Evolutionary conservation across 1,140 invertebrate species (phyloP), one percentile per base, ranked within the genome.

Genomic region (Dermatophagoides farinae): DNA sequence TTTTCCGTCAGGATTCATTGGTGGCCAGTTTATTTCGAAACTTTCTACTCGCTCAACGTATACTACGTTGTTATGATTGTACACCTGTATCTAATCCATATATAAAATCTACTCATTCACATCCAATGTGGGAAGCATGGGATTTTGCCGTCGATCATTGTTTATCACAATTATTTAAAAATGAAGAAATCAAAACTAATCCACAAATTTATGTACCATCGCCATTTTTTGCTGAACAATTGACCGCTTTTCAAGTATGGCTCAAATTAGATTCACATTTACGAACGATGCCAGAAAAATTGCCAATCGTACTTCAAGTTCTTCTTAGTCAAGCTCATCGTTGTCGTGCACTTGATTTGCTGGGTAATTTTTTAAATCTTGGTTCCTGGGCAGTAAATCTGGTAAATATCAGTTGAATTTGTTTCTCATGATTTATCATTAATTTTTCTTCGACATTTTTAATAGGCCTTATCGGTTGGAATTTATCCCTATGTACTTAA

Each of bases 401-500:
- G 64, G 75, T 75, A 68, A 65, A 68, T 63, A 23, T 18, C 44
- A 38, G n/a, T 57, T 41, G 14, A 53, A 53, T 53, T 22, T 53
- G 9, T 53, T 53, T n/a, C 5, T 57, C 16, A 31, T 52, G 9
- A 5, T 44, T 44, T 10, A 2, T 44, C 18, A 20, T 16, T 44
- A 2, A 44, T 44, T 44, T n/a, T 31, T 31, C 2, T 31, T 44
- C 10, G 43, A 4, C 12, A n/a, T 38, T 5, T n/a, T 55, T 23
- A 67, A 38, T 66, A 78, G 71, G 90, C 93, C 40, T 77, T 98
- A 14, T 88, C 87, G 54, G 95, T 98, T 43, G 95, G 95, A 63
- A 97, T 98, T 65, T 98, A 97, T 73, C 95, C 95, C 5, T 99
- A 99, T 74, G 91, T 98, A 63, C 76, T 97, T 10, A 97, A 97